Evolutionary conservation across 2,797 vertebrate species (phyloP), one percentile per base, ranked within the genome.

Genomic region (Ptychobarbus kaznakovi): DNA sequence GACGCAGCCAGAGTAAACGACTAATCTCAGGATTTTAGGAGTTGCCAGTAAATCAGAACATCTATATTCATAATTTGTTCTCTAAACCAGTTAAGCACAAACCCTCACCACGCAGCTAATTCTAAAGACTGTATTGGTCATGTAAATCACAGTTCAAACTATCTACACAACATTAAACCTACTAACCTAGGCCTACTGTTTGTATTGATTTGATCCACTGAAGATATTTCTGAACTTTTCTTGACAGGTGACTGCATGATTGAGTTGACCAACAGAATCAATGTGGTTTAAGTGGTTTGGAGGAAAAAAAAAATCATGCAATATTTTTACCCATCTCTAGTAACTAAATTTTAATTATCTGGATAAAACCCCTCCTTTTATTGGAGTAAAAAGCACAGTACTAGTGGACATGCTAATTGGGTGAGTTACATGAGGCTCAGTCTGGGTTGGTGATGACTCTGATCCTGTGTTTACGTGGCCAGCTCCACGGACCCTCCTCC

Each of bases 401-500:
- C 16, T 42, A 81, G 49, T 83, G 80, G 61, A 65, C 82, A 87
- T 80, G 85, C 63, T 58, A 66, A 66, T 3, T 65, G 15, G 22
- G 58, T 65, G 40, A 32, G 75, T 80, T 70, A 66, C 53, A 72
- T 74, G 18, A 82, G 44, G 65, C 53, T 85, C 49, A 81, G 73
- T 58, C 10, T 83, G 49, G 65, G n/a, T 79, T 74, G 58, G 51
- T 20, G 49, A 80, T 70, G 80, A 63, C 53, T 46, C 44, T 40
- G 63, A 65, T 87, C n/a, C 42, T 3, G 11, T 40, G 75, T 89
- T 94, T 97, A 99, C 46, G 97, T 93, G 2, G 97, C 90, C 84
- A 99, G 93, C 93, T 99, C 97, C 89, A 96, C 95, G 0, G 89
- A 8, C 94, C 96, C 89, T 99, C 98, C 90, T 99, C 98, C 77